These are phyloP conservation scores for Lipophrys pholis DNA, from an alignment of 2,113 vertebrate species.

Conservation along the genomic window DNA sequence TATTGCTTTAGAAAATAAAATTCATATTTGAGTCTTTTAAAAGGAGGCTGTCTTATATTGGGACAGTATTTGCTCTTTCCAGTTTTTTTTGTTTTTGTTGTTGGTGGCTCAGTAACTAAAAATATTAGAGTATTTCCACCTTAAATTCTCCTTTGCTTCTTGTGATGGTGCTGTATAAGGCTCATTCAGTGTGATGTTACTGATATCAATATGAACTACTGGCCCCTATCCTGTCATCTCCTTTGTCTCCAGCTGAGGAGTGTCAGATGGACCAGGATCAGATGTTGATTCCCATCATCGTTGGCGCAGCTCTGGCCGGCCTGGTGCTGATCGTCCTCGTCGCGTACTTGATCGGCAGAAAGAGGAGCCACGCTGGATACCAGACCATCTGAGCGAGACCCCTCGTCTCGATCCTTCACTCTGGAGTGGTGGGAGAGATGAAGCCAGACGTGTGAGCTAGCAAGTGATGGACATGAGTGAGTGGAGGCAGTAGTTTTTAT, in stretches of 20 bases:
- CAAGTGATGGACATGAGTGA: conserved; percentile 18
- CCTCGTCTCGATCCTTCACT: conserved; percentile 11
- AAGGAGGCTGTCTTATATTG: too few relatives aligned
- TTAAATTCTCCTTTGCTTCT: too few relatives aligned
- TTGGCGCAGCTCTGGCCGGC: conserved; percentile 94
- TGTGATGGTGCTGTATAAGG: too few relatives aligned
- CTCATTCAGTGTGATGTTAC: too few relatives aligned
- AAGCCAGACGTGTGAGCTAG: conserved; percentile 5
- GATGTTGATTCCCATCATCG: conserved; percentile 97
- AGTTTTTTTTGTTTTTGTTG: too few relatives aligned
- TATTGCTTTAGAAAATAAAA: too few relatives aligned
- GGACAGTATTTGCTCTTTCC: too few relatives aligned
- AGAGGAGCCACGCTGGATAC: conserved; percentile 97
- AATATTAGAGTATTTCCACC: too few relatives aligned
- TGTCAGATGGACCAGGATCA: conserved; percentile 93
- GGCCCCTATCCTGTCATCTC: not conserved
- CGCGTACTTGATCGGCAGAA: conserved; percentile 96
- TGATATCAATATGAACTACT: too few relatives aligned
- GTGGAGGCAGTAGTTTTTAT: conserved; percentile 12
- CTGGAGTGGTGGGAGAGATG: conserved; percentile 21
- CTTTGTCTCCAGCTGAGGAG: conserved; percentile 87
- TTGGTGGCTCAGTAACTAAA: too few relatives aligned
- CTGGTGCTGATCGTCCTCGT: conserved; percentile 95
- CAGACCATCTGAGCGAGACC: conserved; percentile 90
- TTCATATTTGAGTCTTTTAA: too few relatives aligned